A percentile compares a stretch with the other conserved stretches of the same genome.
Conservation (phyloP, 2,888 invertebrate species). For the Melanargia galathea region DNA sequence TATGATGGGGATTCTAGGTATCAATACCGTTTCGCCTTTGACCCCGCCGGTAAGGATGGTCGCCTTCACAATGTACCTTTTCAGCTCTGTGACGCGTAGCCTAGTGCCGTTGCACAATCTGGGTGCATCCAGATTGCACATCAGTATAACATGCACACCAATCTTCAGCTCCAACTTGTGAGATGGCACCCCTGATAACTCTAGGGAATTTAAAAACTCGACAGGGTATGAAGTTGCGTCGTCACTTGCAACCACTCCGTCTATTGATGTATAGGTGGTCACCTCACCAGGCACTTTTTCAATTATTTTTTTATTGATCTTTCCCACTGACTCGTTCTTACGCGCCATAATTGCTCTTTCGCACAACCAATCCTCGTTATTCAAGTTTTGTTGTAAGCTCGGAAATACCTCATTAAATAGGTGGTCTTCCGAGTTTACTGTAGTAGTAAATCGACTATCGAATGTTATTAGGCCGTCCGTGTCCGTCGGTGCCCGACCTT, state of each 20-base stretch:
- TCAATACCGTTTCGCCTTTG: conserved; percentile 44
- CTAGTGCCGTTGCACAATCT: conserved; percentile 41
- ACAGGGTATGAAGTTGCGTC: conserved; percentile 36
- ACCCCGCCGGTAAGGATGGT: conserved; percentile 44
- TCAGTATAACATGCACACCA: conserved; percentile 20
- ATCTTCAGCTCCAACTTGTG: conserved; percentile 41
- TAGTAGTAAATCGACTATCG: too few species aligned
- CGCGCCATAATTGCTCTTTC: conserved; percentile 44
- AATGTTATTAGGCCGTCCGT: too few species aligned
- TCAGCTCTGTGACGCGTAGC: conserved; percentile 36
- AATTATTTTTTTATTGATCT: conserved; percentile 45
- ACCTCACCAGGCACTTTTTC: too few species aligned
- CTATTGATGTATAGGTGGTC: too few species aligned
- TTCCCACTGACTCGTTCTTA: conserved; percentile 44
- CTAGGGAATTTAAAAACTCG: conserved; percentile 46
- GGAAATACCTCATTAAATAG: conserved; percentile 40
- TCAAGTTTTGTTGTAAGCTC: conserved; percentile 39
- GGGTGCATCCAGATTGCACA: conserved; percentile 42
- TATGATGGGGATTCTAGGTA: conserved; percentile 46
- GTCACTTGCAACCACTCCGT: conserved; percentile 28
- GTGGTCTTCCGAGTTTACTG: too few species aligned
- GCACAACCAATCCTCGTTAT: conserved; percentile 43
- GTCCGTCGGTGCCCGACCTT: too few species aligned
- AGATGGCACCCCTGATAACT: conserved; percentile 43
- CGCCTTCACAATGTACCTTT: conserved; percentile 42